phyloP scores from a whole-genome alignment of 2,113 vertebrate genomes.

The Atrichornis clamosus region DNA sequence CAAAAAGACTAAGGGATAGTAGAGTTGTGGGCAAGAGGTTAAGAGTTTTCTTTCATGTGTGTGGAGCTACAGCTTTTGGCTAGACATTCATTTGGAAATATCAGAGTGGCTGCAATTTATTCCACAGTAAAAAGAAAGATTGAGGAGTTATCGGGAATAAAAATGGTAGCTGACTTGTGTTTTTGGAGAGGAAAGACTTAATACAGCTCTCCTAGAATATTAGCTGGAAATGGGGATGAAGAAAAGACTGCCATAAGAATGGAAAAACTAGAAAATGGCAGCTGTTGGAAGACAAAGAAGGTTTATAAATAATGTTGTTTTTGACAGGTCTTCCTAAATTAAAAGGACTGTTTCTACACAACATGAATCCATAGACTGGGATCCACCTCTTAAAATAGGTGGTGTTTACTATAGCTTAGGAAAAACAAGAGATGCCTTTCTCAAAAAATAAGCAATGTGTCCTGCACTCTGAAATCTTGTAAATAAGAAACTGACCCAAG shows the following conservation, averaged over 20 bases:
- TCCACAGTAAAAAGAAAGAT: not conserved
- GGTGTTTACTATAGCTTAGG: not conserved
- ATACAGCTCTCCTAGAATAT: not conserved
- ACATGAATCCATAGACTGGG: not conserved
- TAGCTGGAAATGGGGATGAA: not conserved
- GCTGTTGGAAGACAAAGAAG: not conserved
- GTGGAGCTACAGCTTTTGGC: not conserved
- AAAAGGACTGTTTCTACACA: not conserved
- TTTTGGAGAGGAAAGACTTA: not conserved
- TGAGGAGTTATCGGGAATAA: not conserved
- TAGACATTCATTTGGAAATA: not conserved
- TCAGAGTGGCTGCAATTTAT: not conserved
- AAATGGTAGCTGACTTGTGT: not conserved
- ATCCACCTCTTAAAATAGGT: not conserved
- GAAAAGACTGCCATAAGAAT: not conserved
- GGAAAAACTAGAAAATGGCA: not conserved
- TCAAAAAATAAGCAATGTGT: not conserved
- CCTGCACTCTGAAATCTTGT: not conserved
- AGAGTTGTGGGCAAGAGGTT: not conserved
- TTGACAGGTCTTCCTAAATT: not conserved
- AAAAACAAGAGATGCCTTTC: not conserved
- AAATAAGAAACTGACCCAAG: not conserved
- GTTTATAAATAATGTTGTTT: not conserved
- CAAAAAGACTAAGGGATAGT: not conserved
- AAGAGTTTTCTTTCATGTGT: not conserved